Evolutionary conservation across 64 coral and sea anemone genomes (phyloP), one percentile per base, ranked within the genome.

Genomic region (Actinia tenebrosa): DNA sequence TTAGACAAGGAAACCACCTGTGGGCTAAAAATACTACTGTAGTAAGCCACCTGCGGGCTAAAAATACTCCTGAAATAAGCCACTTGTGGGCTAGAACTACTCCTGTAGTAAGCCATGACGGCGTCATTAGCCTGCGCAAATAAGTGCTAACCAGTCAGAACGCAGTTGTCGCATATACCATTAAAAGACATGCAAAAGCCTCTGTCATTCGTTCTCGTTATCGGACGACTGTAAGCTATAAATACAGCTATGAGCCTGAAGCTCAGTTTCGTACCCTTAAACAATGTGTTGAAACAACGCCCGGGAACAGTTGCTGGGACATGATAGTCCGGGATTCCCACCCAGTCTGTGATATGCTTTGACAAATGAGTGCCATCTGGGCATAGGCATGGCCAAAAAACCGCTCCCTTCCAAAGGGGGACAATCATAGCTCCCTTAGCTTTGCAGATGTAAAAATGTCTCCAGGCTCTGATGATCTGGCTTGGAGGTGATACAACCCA

Each of bases 261-360:
- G 53, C 53, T 55, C 11, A 55, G 53, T 55, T 55, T 55, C 53
- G 53, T 55, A 8, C 53, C 53, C 53, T 55, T 55, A 55, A 55
- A 55, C 53, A 55, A 55, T 55, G 53, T 8, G 11, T 55, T 55
- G 53, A 55, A 55, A 55, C 53, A 55, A 11, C 53, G 53, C 53
- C 53, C 53, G 11, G 53, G 53, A 8, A 55, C 53, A 64, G 46
- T 83, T 8, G 80, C 80, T 83, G 80, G 18, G 19, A 3, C 20
- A 54, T 52, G 7, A 19, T n/a, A 83, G 20, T 83, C 80, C 10
- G 46, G 80, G 54, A 83, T 26, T n/a, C 23, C 80, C 10, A 83
- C 80, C 58, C 61, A 86, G 17, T 86, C 84, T 15, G 54, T 85
- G 10, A 87, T 23, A 75, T 53, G 56, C 55, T 87, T 87, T 22